A percentile compares a stretch with the other conserved stretches of the same genome.
Conservation (phyloP, 2,888 invertebrate species). For the Emesis russula region DNA sequence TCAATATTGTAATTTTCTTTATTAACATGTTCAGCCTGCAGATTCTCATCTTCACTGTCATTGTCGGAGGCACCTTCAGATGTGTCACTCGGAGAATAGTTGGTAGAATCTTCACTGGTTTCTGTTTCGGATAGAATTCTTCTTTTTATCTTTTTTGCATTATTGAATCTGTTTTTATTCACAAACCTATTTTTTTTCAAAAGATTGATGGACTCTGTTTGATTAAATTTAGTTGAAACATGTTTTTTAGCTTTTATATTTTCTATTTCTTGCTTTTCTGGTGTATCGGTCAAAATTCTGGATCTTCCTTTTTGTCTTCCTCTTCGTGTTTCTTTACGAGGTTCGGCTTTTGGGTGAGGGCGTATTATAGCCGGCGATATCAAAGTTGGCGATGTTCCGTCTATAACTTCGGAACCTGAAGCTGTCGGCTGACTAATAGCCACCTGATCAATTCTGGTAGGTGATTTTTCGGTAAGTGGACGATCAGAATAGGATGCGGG, state of each 20-base stretch:
- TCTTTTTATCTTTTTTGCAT: conserved; percentile 33
- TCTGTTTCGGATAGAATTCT: conserved; percentile 28
- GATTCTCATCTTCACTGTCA: conserved; percentile 11
- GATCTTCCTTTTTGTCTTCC: conserved; percentile 75
- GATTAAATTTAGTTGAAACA: conserved; percentile 32
- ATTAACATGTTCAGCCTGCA: conserved; percentile 11
- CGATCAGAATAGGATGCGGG: conserved; percentile 37
- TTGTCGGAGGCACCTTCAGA: conserved; percentile 30
- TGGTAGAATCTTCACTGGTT: conserved; percentile 32
- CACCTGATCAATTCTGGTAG: conserved; percentile 45
- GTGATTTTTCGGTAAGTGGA: conserved; percentile 53
- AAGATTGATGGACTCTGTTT: conserved; percentile 27
- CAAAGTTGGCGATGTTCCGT: conserved; percentile 40
- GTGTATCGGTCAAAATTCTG: conserved; percentile 81
- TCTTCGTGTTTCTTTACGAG: conserved; percentile 68
- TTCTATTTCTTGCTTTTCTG: conserved; percentile 63
- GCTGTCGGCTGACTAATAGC: conserved; percentile 39
- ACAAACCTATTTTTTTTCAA: conserved; percentile 23
- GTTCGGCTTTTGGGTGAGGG: conserved; percentile 78
- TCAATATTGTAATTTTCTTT: conserved; percentile 37
- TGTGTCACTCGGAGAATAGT: conserved; percentile 26
- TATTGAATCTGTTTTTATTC: conserved; percentile 26
- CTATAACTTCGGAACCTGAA: conserved; percentile 22
- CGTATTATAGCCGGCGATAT: conserved; percentile 36
- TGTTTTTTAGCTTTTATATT: conserved; percentile 5